Conservation (phyloP, 2,113 vertebrate species). For the Phalacrocorax pelagicus region DNA sequence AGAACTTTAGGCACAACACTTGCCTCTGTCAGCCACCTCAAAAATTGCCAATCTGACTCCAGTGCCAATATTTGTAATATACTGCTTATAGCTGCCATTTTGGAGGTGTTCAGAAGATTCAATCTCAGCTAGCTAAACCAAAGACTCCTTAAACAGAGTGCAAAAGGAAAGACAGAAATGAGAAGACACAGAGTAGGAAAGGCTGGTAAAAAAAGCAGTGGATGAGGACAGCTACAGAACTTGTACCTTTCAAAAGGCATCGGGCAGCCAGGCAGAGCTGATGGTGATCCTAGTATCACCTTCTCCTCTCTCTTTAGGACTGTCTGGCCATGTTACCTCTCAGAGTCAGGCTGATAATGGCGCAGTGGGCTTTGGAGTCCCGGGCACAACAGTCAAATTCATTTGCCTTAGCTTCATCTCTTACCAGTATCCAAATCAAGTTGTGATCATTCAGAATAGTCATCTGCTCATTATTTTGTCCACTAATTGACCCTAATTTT, state of each 20-base stretch:
- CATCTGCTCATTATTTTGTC: neutral
- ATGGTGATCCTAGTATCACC: neutral
- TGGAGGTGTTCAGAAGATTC: neutral
- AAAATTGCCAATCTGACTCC: neutral
- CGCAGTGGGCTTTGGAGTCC: neutral
- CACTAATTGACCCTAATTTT: neutral
- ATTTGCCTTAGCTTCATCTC: neutral
- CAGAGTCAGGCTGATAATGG: neutral
- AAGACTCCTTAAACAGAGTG: neutral
- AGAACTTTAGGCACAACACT: neutral
- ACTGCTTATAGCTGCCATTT: neutral
- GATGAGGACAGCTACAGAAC: neutral
- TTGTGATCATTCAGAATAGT: neutral
- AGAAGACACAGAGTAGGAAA: neutral
- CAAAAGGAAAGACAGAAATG: neutral
- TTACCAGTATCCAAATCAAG: neutral
- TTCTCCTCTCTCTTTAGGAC: neutral
- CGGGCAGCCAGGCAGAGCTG: neutral
- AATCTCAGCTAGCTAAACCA: neutral
- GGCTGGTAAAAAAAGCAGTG: neutral
- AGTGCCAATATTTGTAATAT: neutral
- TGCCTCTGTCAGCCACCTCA: neutral
- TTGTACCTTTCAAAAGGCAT: neutral
- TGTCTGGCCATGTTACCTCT: neutral
- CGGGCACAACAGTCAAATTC: neutral